Percentiles rank a stretch among this genome's conserved stretches.
These are phyloP conservation scores for Tragelaphus scriptus DNA, from an alignment of 2,113 vertebrate species.

Conservation along the genomic window DNA sequence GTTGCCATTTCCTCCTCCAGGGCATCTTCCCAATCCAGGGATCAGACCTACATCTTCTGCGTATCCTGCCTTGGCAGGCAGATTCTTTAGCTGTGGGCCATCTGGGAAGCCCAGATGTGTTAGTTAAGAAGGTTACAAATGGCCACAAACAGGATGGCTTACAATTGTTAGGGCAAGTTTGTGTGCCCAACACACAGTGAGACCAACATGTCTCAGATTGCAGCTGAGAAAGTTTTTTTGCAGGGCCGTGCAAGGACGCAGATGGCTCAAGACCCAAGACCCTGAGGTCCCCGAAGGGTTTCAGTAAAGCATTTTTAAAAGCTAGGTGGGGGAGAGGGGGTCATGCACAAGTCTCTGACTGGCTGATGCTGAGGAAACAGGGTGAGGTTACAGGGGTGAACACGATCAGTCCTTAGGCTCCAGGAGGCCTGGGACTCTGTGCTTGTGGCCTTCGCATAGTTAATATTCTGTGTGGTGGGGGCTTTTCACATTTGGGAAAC, in stretches of 20 bases:
- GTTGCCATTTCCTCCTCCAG: background rate
- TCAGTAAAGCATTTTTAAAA: background rate
- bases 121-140: background rate
- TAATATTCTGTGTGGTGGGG: background rate
- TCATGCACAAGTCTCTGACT: background rate
- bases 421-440: background rate
- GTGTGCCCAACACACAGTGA: background rate
- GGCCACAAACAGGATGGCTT: background rate
- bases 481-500: background rate
- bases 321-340: background rate
- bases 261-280: background rate
- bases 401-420: background rate
- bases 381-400: background rate
- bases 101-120: background rate
- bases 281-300: background rate
- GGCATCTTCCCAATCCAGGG: background rate
- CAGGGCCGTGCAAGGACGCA: background rate
- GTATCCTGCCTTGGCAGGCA: background rate
- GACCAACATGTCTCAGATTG: background rate
- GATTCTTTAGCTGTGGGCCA: background rate
- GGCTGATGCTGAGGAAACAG: background rate
- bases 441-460: background rate
- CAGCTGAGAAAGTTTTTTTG: background rate
- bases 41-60: background rate
- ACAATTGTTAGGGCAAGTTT: background rate